Base-by-base conservation (phyloP, 2,888 invertebrate genomes). In the Copidosoma aretas region DNA sequence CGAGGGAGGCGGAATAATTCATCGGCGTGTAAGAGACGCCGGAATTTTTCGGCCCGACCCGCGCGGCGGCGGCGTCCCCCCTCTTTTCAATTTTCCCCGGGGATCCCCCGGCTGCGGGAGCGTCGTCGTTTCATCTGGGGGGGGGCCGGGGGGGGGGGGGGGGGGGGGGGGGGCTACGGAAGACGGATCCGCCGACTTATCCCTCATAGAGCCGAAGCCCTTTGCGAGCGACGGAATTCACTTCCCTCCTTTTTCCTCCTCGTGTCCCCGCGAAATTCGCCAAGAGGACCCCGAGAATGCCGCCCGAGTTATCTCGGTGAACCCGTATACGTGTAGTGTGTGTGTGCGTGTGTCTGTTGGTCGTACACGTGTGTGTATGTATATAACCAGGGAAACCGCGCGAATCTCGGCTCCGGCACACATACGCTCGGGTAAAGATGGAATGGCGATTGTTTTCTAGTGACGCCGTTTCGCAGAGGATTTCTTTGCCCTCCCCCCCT, bases 151-250 rank as follows among this genome's bases (percentile, higher is more conserved):
- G n/a, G n/a, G n/a, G n/a, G n/a, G n/a, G n/a, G n/a, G n/a, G n/a
- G n/a, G n/a, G n/a, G n/a, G n/a, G n/a, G n/a, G n/a, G n/a, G n/a
- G n/a, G 24, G n/a, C 15, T 64, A 69, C 64, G 59, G 74, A 73
- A 73, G 74, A 73, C 71, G 74, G 75, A 74, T 74, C 75, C 72
- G 70, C 73, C 73, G 73, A 64, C 67, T 71, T 67, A 64, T 63
- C 70, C 71, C 72, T 71, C 67, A 67, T 72, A 74, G 74, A 75
- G 72, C 64, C 52, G 60, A 66, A 57, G 67, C 71, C 68, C 67
- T 70, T 75, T 75, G 74, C 77, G 77, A 78, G 77, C 75, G 75
- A 72, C 68, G 69, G 76, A 76, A 77, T 77, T 76, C 73, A 53
- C 74, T 73, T 71, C 74, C 57, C 12, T 5, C 43, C 25, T 19